These are phyloP conservation scores for Pollachius pollachius DNA, from an alignment of 2,113 vertebrate species.

Conservation along the genomic window DNA sequence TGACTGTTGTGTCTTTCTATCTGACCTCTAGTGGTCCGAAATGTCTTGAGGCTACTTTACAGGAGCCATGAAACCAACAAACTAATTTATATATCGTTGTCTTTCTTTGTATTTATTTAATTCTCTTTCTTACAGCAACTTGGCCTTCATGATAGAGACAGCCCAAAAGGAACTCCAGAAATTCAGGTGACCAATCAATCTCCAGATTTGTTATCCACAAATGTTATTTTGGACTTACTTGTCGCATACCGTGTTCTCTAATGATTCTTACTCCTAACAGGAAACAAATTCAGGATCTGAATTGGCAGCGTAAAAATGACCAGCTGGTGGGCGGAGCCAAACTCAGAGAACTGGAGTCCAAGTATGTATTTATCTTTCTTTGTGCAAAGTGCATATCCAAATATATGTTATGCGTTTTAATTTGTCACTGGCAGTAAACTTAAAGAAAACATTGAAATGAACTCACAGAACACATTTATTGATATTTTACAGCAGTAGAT, in stretches of 20 bases:
- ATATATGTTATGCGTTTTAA: too few relatives aligned
- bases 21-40: too few relatives aligned
- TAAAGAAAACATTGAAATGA: too few relatives aligned
- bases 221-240: too few relatives aligned
- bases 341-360: slow-evolving; percentile 94
- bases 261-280: slow-evolving; percentile 53
- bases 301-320: slow-evolving; percentile 97
- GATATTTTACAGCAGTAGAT: too few relatives aligned
- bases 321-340: slow-evolving; percentile 92
- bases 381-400: too few relatives aligned
- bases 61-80: too few relatives aligned
- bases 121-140: slow-evolving; percentile 72
- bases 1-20: too few relatives aligned
- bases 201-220: not conserved
- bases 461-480: too few relatives aligned
- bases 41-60: too few relatives aligned
- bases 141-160: slow-evolving; percentile 95
- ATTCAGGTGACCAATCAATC: slow-evolving; percentile 77
- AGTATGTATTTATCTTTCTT: slow-evolving; percentile 73
- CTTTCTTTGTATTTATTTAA: not conserved
- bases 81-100: not conserved
- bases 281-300: slow-evolving; percentile 95
- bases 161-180: slow-evolving; percentile 97
- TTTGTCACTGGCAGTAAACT: too few relatives aligned
- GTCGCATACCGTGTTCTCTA: too few relatives aligned